Evolutionary conservation across 2,888 invertebrate species (phyloP), one percentile per base, ranked within the genome.

Genomic region (Epicampocera succincta): DNA sequence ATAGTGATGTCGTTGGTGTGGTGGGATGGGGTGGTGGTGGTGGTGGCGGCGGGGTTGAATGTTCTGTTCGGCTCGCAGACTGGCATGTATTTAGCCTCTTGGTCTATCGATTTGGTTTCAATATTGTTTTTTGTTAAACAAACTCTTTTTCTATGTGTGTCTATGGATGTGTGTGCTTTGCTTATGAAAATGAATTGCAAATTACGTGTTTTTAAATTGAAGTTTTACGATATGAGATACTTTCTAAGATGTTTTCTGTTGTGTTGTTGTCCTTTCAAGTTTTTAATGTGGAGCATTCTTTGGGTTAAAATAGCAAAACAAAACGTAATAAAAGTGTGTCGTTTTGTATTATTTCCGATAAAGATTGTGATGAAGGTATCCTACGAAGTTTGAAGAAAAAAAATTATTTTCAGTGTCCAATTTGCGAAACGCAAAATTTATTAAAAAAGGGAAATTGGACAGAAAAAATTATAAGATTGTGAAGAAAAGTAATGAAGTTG

Each of bases 221-320:
- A 89, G 89, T 89, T 88, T 88, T 89, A 89, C 88, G 88, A 88
- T 89, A 89, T 88, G 89, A 89, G 90, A 87, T 89, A 87, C 87
- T 86, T 84, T 72, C 54, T 44, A 66, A 78, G 75, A 80, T 77
- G 82, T 76, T 48, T 72, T 68, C 40, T 72, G 61, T 68, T 66
- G 33, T 68, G 52, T 74, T 75, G 65, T 61, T 60, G 40, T 54
- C 17, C 60, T 76, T 72, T 44, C 68, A 61, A 63, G 76, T 68
- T 80, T 72, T 79, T 80, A 83, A 82, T 76, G 56, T 73, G 44
- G 72, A 80, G 72, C 76, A 72, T 75, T 76, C 56, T 33, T 33
- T 69, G n/a, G 21, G 56, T 6, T 65, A 63, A 75, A 80, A 63
- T 69, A 50, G 75, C 54, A 63, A 69, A 80, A 63, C n/a, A 69